Percentiles rank a stretch among this genome's conserved stretches.
These are phyloP conservation scores for Rhinopomastus cyanomelas DNA, from an alignment of 2,113 vertebrate genomes.

Conservation along the genomic window DNA sequence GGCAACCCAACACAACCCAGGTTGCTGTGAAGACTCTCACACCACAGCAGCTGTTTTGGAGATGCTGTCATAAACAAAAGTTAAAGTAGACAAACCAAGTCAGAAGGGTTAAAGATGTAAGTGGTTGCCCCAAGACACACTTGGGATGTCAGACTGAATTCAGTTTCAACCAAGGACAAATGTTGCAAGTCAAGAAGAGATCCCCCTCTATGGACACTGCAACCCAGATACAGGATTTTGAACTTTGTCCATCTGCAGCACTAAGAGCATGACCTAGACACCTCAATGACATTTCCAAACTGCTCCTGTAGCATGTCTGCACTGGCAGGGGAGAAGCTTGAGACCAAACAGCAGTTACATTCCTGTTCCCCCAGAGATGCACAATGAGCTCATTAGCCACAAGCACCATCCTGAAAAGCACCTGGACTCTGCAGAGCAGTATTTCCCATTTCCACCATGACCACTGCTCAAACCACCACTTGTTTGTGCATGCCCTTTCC, in stretches of 20 bases:
- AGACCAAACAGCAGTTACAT: neutral
- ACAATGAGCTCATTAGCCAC: neutral
- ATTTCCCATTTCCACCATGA: neutral
- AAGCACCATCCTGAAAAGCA: neutral
- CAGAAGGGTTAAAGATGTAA: neutral
- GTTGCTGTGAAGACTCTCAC: neutral
- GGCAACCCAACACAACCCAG: neutral
- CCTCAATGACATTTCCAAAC: neutral
- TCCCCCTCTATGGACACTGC: rapidly evolving
- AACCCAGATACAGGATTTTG: neutral
- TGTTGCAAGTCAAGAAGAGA: neutral
- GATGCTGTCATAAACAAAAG: rapidly evolving
- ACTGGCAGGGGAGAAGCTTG: neutral
- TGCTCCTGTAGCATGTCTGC: neutral
- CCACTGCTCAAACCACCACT: neutral
- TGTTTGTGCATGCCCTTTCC: neutral
- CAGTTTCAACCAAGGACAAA: neutral
- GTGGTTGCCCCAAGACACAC: neutral
- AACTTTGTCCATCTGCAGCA: neutral
- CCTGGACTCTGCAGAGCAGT: neutral
- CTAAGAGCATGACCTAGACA: neutral
- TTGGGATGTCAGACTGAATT: neutral
- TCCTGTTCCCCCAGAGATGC: neutral
- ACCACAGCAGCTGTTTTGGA: neutral
- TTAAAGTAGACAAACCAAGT: neutral